Conservation (phyloP, 1,140 invertebrate species). For the Brachionus calyciflorus region DNA sequence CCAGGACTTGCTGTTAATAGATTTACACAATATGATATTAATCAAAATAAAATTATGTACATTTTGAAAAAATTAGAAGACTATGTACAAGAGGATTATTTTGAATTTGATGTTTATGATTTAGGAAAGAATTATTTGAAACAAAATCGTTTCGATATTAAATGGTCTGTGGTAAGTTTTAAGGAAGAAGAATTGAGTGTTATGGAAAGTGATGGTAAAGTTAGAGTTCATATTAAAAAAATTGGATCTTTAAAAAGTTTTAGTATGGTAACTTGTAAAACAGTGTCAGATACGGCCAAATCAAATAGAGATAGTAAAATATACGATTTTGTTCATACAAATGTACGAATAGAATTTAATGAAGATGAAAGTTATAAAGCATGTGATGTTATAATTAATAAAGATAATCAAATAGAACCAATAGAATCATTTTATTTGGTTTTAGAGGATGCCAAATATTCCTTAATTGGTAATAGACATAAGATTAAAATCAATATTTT, state of each 20-base stretch:
- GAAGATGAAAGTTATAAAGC: constrained; percentile 55
- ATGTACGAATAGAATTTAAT: constrained; percentile 56
- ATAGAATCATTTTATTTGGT: constrained; percentile 55
- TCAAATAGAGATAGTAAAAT: constrained; percentile 39
- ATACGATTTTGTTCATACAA: constrained; percentile 20
- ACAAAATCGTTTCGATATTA: constrained; percentile 55
- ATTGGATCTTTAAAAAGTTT: constrained; percentile 58
- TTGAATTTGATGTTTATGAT: constrained; percentile 57
- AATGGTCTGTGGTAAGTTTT: constrained; percentile 56
- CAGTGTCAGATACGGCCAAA: constrained; percentile 50
- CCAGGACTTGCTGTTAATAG: background rate
- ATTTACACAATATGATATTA: constrained; percentile 50
- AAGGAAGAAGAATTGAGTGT: constrained; percentile 51
- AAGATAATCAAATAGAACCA: constrained; percentile 58
- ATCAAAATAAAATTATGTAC: constrained; percentile 54
- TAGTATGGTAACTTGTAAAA: constrained; percentile 53
- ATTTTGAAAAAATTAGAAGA: constrained; percentile 51
- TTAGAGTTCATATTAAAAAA: constrained; percentile 55
- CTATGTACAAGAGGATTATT: constrained; percentile 52
- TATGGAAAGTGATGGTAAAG: constrained; percentile 53
- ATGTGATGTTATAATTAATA: constrained; percentile 57
- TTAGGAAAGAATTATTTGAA: constrained; percentile 54
- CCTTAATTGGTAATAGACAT: constrained; percentile 49
- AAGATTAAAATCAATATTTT: constrained; percentile 47
- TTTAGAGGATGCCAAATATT: constrained; percentile 52